These are phyloP conservation scores for Archaeoteleia sp. DNA, from an alignment of 2,888 invertebrate genomes.

Conservation along the genomic window DNA sequence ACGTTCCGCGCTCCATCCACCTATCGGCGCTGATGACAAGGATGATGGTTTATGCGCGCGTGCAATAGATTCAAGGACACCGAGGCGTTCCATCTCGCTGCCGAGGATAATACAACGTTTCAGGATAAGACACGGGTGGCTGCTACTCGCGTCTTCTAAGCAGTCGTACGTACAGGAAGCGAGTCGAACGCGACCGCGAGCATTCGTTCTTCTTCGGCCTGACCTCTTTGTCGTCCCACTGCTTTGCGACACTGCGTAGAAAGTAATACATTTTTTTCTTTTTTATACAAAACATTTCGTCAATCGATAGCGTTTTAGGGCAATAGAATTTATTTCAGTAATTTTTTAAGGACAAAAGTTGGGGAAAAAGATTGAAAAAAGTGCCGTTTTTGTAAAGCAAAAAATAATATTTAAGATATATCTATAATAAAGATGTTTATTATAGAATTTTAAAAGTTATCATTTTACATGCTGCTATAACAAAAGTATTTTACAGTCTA, in stretches of 20 bases:
- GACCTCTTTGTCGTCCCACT: slow-evolving; percentile 41
- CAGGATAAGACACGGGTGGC: slow-evolving; percentile 64
- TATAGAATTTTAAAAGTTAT: no score
- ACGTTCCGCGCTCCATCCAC: slow-evolving; percentile 47
- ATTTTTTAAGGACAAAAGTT: no score
- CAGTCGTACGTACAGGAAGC: slow-evolving; percentile 58
- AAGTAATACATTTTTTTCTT: no score
- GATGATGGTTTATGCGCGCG: slow-evolving; percentile 51
- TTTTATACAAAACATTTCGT: no score
- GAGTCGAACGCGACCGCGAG: slow-evolving; percentile 49
- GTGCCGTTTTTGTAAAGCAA: no score
- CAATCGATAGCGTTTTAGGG: no score
- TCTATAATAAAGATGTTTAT: no score
- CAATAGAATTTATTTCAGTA: no score
- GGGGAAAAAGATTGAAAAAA: no score
- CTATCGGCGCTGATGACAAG: slow-evolving; percentile 48
- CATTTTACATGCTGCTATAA: no score
- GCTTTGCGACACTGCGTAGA: slow-evolving; percentile 15
- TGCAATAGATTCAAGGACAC: slow-evolving; percentile 62
- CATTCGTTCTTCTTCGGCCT: slow-evolving; percentile 13
- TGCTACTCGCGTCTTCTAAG: slow-evolving; percentile 60
- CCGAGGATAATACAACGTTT: slow-evolving; percentile 72
- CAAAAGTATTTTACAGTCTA: no score
- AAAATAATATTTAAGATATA: no score
- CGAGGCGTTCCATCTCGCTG: slow-evolving; percentile 73